Evolutionary conservation across 2,113 vertebrate genomes (phyloP), one percentile per base, ranked within the genome.

Genomic region (Empidonax traillii): DNA sequence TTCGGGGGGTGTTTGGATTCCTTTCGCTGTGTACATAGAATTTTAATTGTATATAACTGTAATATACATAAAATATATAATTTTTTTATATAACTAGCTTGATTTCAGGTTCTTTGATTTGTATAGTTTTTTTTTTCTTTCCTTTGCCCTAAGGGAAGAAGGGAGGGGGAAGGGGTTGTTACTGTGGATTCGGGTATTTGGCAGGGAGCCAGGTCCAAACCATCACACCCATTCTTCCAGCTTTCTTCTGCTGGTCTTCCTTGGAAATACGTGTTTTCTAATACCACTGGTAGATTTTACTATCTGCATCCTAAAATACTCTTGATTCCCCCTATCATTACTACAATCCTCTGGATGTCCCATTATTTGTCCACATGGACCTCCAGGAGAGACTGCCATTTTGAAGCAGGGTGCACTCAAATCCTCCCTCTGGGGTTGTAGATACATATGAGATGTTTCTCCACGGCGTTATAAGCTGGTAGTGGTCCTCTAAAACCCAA

Each of bases 391-490:
- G n/a, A 53, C 59, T 77, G 59, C n/a, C 9, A 11, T n/a, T 89
- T 73, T 0, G 0, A 67, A 77, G 47, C 16, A 75, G 51, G 18
- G 16, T 12, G 3, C 15, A 13, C 23, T 68, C 33, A 82, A 68
- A 85, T 56, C n/a, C 6, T 20, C 4, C 3, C 25, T 24, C 31
- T 25, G 74, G 37, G 30, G 9, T 2, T 72, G 43, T 39, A 51
- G 49, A n/a, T 23, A 53, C 0, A 3, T 13, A 28, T 14, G 41
- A 79, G 51, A n/a, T 63, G 37, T 56, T 65, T 78, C 13, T 51
- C 61, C 0, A 0, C 18, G 51, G 28, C 51, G 20, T n/a, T 68
- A 41, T 1, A 31, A 72, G 44, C 58, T 15, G 3, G 30, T 10
- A 51, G 28, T 41, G 41, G 25, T 58, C 27, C 67, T 72, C 28